Conservation (phyloP, 2,888 invertebrate species). For the Bombyx huttoni region DNA sequence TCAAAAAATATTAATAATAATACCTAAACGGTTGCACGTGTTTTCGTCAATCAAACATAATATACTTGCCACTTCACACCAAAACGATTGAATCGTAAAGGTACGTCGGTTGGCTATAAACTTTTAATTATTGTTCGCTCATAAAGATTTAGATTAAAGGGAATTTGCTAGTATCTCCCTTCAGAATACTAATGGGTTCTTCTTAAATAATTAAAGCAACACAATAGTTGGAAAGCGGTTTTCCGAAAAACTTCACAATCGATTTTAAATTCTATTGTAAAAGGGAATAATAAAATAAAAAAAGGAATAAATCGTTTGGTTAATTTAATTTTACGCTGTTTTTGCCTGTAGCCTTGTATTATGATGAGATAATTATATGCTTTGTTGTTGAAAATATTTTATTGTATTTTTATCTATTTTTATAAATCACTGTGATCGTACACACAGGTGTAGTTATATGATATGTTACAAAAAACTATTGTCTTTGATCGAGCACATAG, state of each 20-base stretch:
- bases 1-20: no score
- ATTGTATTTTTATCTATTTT: not conserved
- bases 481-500: no score
- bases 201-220: not conserved
- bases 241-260: not conserved
- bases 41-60: not conserved
- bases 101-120: not conserved
- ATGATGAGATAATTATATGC: not conserved
- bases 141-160: not conserved
- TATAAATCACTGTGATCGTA: not conserved
- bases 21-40: no score
- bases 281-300: not conserved
- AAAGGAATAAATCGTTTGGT: not conserved
- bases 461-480: no score
- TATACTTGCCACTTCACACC: not conserved
- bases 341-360: not conserved
- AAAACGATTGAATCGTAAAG: not conserved
- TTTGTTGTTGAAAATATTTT: not conserved
- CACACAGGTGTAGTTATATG: not conserved
- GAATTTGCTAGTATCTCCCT: slow-evolving; percentile 1
- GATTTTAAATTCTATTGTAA: not conserved
- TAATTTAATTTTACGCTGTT: not conserved
- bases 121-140: not conserved
- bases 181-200: slow-evolving; percentile 14
- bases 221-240: not conserved